Evolutionary conservation across 2,888 invertebrate species (phyloP).

Genomic region (Apamea epomidion): DNA sequence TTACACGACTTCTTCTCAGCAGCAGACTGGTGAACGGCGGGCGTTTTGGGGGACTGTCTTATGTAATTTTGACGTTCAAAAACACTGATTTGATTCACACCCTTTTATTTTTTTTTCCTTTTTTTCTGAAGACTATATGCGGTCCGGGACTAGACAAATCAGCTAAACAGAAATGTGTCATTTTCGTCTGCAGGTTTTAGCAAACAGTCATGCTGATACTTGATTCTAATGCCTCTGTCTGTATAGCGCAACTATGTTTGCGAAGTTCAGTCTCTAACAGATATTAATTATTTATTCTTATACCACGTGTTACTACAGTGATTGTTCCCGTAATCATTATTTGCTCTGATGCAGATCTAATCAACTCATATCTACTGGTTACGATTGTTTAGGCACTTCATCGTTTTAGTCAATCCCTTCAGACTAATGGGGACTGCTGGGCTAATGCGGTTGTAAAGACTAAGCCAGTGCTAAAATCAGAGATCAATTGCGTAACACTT

Average conservation of each 20-base stretch:
- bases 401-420: not conserved
- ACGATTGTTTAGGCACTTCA: not conserved
- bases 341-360: conserved; percentile 26
- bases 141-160: too few relatives aligned
- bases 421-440: not conserved
- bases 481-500: not conserved
- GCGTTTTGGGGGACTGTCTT: too few relatives aligned
- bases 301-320: conserved; percentile 22
- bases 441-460: not conserved
- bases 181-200: too few relatives aligned
- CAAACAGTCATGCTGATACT: not conserved
- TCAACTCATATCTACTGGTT: not conserved
- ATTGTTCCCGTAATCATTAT: conserved; percentile 12
- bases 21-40: too few relatives aligned
- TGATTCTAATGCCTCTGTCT: not conserved
- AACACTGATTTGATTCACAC: too few relatives aligned
- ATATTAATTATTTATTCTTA: not conserved
- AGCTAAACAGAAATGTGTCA: too few relatives aligned
- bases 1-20: too few relatives aligned
- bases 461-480: not conserved
- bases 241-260: not conserved
- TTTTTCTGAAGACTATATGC: too few relatives aligned
- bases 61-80: too few relatives aligned
- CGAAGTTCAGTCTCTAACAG: not conserved
- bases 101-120: too few relatives aligned